Evolutionary conservation across 2,113 vertebrate species (phyloP), one percentile per base, ranked within the genome.

Genomic region (Neogobius melanostomus): DNA sequence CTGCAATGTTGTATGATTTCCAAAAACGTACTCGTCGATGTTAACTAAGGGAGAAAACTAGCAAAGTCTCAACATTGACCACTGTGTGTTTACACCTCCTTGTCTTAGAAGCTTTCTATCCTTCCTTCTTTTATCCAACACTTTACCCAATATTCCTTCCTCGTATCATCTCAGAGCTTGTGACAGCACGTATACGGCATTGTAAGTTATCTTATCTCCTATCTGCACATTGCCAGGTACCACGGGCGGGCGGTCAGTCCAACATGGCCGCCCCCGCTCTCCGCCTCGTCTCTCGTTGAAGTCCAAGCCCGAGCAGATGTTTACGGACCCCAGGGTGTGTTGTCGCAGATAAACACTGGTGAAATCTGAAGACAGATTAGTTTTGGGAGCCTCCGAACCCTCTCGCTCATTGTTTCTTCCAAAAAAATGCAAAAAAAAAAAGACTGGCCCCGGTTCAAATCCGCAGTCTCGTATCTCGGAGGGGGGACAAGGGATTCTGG

Each of bases 231-330:
- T 50, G 49, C 49, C 49, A 50, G 5, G 17, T 7, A 6, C 17
- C 53, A 5, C 53, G 2, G 17, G 14, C 14, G n/a, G 14, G 3
- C 7, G 59, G 42, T 15, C 59, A n/a, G 6, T 14, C 59, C 42
- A 44, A 8, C 36, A 42, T n/a, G 14, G 59, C 53, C n/a, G 56
- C 54, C 70, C 28, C 54, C 52, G 70, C 66, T 62, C 81, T 69
- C 74, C 82, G 79, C 74, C 81, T 59, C 17, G 62, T 56, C 36
- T 57, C 63, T 72, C 56, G 48, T 67, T 79, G 73, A 80, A 75
- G 74, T 77, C 69, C 67, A 8, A 42, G 67, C 70, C 12, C 15
- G 62, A 89, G 75, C 91, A 92, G 90, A 91, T 90, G 88, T 89
- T 89, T 42, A 11, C 81, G 77, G 80, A 71, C 69, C 80, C 79